These are phyloP conservation scores for Drosophila paramelanica DNA, from an alignment of 2,888 invertebrate species.

Conservation along the genomic window DNA sequence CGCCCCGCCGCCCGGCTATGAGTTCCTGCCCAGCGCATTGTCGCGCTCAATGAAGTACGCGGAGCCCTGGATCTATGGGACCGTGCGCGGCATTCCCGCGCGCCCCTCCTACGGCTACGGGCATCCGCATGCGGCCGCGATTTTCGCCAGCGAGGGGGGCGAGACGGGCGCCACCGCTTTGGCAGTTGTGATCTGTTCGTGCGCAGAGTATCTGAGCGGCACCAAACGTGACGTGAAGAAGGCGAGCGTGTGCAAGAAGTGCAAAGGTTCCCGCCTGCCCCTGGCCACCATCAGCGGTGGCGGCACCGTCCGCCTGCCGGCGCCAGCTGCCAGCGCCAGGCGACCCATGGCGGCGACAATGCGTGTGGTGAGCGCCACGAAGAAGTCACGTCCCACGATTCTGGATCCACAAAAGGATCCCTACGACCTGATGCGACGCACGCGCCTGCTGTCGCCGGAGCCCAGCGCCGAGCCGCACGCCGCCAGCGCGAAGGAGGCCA, in stretches of 20 bases:
- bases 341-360: conserved; percentile 87
- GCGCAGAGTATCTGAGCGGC: conserved; percentile 92
- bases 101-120: conserved; percentile 79
- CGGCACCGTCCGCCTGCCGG: conserved; percentile 87
- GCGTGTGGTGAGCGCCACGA: conserved; percentile 86
- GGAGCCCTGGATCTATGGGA: conserved; percentile 94
- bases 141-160: conserved; percentile 61
- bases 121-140: conserved; percentile 74
- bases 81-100: conserved; percentile 87
- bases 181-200: conserved; percentile 92
- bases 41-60: conserved; percentile 94
- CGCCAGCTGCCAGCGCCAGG: conserved; percentile 58
- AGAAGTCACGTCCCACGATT: conserved; percentile 88
- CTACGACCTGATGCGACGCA: conserved; percentile 93
- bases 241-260: conserved; percentile 92
- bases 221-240: conserved; percentile 91
- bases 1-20: conserved; percentile 66
- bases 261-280: conserved; percentile 92
- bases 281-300: conserved; percentile 89
- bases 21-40: conserved; percentile 87
- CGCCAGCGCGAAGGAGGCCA: conserved; percentile 57
- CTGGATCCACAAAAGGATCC: conserved; percentile 90
- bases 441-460: conserved; percentile 89
- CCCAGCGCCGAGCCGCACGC: conserved; percentile 46
- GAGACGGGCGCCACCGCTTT: conserved; percentile 83